These are phyloP conservation scores for Drosophila niveifrons DNA, from an alignment of 2,888 invertebrate genomes.

Conservation along the genomic window DNA sequence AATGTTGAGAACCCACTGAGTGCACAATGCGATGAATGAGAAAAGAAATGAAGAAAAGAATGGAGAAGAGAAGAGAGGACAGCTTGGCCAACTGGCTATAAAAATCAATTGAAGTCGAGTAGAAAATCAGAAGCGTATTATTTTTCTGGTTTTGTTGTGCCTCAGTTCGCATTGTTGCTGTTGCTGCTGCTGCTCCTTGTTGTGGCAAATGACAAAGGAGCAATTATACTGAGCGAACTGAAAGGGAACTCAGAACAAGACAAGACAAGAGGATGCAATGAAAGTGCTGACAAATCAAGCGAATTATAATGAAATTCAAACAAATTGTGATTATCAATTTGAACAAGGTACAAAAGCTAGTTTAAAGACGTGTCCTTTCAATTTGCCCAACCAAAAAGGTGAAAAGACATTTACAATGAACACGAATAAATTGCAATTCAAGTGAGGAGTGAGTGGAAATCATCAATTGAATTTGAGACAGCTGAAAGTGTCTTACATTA, in stretches of 20 bases:
- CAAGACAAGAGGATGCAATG: slow-evolving; percentile 17
- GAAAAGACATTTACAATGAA: slow-evolving; percentile 15
- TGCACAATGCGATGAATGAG: slow-evolving; percentile 33
- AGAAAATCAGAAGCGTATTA: slow-evolving; percentile 76
- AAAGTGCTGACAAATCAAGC: slow-evolving; percentile 68
- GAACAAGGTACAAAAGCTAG: slow-evolving; percentile 30
- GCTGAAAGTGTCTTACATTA: background rate
- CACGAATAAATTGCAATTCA: slow-evolving; percentile 38
- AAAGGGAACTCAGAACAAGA: slow-evolving; percentile 3
- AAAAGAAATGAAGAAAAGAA: slow-evolving; percentile 13
- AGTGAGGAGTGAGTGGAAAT: slow-evolving; percentile 17
- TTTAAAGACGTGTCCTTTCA: slow-evolving; percentile 3
- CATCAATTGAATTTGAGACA: background rate
- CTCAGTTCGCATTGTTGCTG: slow-evolving; percentile 14
- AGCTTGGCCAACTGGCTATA: slow-evolving; percentile 56
- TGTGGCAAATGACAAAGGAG: slow-evolving; percentile 77
- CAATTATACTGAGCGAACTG: slow-evolving; percentile 63
- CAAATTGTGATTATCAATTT: slow-evolving; percentile 66
- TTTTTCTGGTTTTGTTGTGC: slow-evolving; percentile 41
- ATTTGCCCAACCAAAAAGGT: slow-evolving; percentile 13
- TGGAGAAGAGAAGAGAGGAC: slow-evolving; percentile 23
- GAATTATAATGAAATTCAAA: slow-evolving; percentile 61
- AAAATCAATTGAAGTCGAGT: slow-evolving; percentile 78
- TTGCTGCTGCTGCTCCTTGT: slow-evolving; percentile 35
- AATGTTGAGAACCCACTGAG: slow-evolving; percentile 28